A percentile compares a stretch with the other conserved stretches of the same genome.
These are phyloP conservation scores for Centropyge bicolor DNA, from an alignment of 2,797 vertebrate genomes.

Conservation along the genomic window DNA sequence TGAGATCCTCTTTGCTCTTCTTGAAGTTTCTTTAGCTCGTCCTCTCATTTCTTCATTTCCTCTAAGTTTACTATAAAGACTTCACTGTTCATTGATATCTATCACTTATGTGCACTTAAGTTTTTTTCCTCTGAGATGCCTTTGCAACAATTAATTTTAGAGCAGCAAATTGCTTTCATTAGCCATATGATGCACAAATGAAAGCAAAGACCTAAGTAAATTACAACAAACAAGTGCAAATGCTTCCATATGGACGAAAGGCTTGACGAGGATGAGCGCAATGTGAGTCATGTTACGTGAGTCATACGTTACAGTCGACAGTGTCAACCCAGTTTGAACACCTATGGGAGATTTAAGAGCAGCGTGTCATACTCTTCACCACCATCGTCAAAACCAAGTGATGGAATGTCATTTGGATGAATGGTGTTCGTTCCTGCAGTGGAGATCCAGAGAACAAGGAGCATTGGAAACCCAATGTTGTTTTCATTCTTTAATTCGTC, in stretches of 20 bases:
- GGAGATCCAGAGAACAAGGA: slow-evolving; percentile 4
- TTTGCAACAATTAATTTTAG: slow-evolving; percentile 15
- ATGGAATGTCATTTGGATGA: slow-evolving; percentile 9
- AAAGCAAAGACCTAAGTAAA: slow-evolving; percentile 1
- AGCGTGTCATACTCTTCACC: neutral
- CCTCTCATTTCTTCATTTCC: neutral
- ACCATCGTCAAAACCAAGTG: neutral
- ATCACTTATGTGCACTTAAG: neutral
- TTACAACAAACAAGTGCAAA: slow-evolving; percentile 6
- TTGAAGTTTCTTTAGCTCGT: neutral
- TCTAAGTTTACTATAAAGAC: slow-evolving; percentile 8
- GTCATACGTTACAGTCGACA: neutral
- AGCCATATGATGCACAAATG: slow-evolving; percentile 3
- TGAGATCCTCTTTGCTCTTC: neutral
- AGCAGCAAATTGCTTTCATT: slow-evolving; percentile 14
- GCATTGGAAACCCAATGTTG: neutral
- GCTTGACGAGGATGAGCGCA: neutral
- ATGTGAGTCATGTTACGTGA: neutral
- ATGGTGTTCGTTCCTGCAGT: neutral
- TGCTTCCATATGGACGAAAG: neutral
- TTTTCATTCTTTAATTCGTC: neutral
- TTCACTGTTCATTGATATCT: neutral
- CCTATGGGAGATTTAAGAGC: neutral
- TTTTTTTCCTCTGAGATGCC: slow-evolving; percentile 12
- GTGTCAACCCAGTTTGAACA: neutral